Evolutionary conservation across 2,113 vertebrate species (phyloP).

Genomic region (Orthonyx spaldingii): DNA sequence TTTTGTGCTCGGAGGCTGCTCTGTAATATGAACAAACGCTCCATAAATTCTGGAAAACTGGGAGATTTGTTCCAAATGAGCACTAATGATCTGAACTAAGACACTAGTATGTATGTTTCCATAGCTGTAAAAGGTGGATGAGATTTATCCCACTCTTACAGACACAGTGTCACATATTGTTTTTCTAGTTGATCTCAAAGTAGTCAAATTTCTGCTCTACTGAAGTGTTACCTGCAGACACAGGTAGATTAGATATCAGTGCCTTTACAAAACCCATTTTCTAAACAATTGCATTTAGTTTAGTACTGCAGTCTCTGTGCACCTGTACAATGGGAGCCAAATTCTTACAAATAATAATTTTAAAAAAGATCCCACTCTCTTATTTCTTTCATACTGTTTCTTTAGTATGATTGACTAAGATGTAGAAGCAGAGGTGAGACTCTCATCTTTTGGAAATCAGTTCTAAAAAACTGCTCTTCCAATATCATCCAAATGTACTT

Average conservation of each 20-base stretch:
- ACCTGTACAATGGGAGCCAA: neutral
- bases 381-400: neutral
- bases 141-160: neutral
- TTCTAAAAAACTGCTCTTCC: neutral
- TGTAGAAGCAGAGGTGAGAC: neutral
- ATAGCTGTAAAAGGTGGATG: neutral
- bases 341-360: neutral
- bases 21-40: neutral
- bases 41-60: neutral
- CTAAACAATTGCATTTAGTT: neutral
- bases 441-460: neutral
- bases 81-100: neutral
- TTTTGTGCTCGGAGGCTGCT: neutral
- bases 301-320: neutral
- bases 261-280: neutral
- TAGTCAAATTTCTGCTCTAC: neutral
- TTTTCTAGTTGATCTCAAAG: neutral
- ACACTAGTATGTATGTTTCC: neutral
- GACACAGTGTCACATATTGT: neutral
- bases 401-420: neutral
- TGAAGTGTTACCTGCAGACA: neutral
- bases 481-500: neutral
- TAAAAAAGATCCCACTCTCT: neutral
- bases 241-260: neutral
- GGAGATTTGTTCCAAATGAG: neutral